Base-by-base conservation (phyloP, 2,113 vertebrate genomes). In the Rhinoderma darwinii region DNA sequence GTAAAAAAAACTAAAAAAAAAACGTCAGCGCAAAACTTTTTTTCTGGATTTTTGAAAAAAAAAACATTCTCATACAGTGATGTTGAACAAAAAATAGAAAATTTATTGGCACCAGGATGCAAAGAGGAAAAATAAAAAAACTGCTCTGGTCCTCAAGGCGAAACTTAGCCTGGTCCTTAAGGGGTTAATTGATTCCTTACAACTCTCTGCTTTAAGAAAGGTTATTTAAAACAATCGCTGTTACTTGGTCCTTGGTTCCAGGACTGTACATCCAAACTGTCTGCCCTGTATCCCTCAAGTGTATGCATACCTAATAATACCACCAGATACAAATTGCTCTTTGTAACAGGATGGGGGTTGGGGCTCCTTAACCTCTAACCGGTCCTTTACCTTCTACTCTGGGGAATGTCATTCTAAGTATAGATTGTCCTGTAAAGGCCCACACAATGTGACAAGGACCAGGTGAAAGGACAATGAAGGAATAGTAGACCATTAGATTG, bases 391-490 rank as follows among this genome's bases (percentile, higher is more conserved):
- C 30, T 75, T 22, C 59, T 56, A 83, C 17, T 63, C 68, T 56
- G 32, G 30, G 51, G 17, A 84, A 76, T 84, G 56, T 66, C 51
- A 63, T 61, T 77, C 54, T 32, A 74, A 50, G 17, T 77, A 37
- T 77, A 39, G 56, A n/a, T n/a, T 54, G 83, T 43, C 70, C 15
- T 59, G 20, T 4, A 54, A 51, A n/a, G 35, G 73, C 50, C 83
- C 83, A 66, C 73, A 85, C 83, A 85, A 32, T 20, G 83, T 85
- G 83, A 77, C 50, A 47, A 76, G 54, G 4, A 41, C 22, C 14
- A 44, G 32, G 27, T 59, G 70, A 59, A 10, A 12, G 37, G 56
- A 74, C 27, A 72, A 30, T 12, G 59, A 3, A 63, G 59, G 59
- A 63, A 30, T 14, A 12, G 59, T 14, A 12, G 59, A 27, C 25